Evolutionary conservation across 2,113 vertebrate genomes (phyloP).

Genomic region (Perccottus glenii): DNA sequence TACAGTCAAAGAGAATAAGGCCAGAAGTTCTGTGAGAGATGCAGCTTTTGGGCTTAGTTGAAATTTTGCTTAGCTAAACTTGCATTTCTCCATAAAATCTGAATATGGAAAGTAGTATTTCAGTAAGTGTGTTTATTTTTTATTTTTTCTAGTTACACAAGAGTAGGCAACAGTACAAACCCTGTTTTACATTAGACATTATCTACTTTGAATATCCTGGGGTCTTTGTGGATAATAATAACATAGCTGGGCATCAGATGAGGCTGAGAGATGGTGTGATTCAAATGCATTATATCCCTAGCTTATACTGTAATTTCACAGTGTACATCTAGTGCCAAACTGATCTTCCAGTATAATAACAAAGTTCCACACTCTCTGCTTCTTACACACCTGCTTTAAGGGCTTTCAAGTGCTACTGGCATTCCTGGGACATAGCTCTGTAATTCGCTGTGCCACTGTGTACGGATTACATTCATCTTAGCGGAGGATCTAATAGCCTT

Average conservation of each 20-base stretch:
- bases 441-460: slow-evolving; percentile 28
- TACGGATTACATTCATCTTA: slow-evolving; percentile 52
- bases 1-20: too few relatives aligned
- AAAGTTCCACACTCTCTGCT: slow-evolving; percentile 19
- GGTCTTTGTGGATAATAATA: not conserved
- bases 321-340: slow-evolving; percentile 13
- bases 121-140: too few relatives aligned
- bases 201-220: not conserved
- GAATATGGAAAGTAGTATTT: too few relatives aligned
- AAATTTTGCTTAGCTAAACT: not conserved
- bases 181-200: too few relatives aligned
- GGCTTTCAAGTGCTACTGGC: slow-evolving; percentile 41
- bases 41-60: not conserved
- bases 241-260: not conserved
- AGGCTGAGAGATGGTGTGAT: not conserved
- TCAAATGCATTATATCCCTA: not conserved
- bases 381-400: slow-evolving; percentile 38
- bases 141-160: too few relatives aligned
- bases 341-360: slow-evolving; percentile 23
- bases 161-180: too few relatives aligned
- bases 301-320: slow-evolving; percentile 33
- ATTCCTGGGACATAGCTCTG: slow-evolving; percentile 24
- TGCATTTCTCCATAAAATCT: not conserved
- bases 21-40: too few relatives aligned
- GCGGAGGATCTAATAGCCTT: slow-evolving; percentile 53